Evolutionary conservation across 2,113 vertebrate genomes (phyloP).

Genomic region (Pteronura brasiliensis): DNA sequence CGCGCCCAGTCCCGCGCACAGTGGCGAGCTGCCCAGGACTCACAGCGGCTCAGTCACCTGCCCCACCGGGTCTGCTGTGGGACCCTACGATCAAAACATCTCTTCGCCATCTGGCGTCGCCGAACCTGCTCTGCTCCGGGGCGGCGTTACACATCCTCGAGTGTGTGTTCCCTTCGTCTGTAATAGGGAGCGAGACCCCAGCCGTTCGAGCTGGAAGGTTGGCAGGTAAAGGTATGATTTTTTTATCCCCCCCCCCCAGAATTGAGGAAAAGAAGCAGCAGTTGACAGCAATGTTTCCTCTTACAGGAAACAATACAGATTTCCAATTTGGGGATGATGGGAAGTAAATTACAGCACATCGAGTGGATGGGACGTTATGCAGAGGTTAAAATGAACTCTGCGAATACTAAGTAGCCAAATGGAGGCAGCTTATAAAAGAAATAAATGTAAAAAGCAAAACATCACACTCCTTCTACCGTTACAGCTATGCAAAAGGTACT

Average conservation of each 20-base stretch:
- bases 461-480: not conserved
- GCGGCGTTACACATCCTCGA: not conserved
- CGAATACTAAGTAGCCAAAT: not conserved
- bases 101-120: not conserved
- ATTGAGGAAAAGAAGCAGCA: not conserved
- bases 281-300: not conserved
- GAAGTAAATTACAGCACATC: not conserved
- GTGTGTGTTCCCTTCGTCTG: not conserved
- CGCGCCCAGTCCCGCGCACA: not conserved
- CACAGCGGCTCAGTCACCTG: not conserved
- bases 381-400: not conserved
- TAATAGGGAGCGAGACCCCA: not conserved
- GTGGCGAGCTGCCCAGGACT: not conserved
- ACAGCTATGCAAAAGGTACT: not conserved
- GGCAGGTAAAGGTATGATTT: not conserved
- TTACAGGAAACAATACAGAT: not conserved
- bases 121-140: not conserved
- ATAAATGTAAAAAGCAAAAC: not conserved
- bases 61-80: not conserved
- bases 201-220: not conserved
- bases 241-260: not conserved
- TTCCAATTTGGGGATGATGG: not conserved
- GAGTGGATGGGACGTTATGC: not conserved
- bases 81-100: not conserved
- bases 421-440: not conserved